Evolutionary conservation across 2,888 invertebrate genomes (phyloP), one percentile per base, ranked within the genome.

Genomic region (Latrodectus hesperus): DNA sequence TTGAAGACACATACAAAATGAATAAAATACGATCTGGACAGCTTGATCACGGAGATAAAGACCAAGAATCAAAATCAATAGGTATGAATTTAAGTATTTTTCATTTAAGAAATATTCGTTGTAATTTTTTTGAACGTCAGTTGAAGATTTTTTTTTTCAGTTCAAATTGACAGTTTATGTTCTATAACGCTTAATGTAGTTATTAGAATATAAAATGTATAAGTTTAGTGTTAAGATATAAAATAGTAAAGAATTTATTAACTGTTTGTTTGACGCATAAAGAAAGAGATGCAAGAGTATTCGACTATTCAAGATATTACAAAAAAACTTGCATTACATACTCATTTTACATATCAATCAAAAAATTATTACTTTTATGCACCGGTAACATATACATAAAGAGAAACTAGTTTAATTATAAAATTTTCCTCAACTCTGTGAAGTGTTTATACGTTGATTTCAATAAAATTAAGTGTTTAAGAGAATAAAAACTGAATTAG

Each of bases 1-100:
- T 88, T 60, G 88, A 88, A 84, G 88, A 88, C 17, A 80, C 83
- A 14, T 88, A 82, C 26, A 75, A 83, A 76, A 74, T 88, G n/a
- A 79, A 88, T 71, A 88, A 84, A 22, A 49, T 88, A 8, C 75
- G 84, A 38, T 71, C 88, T 5, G 79, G 84, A 71, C 70, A 79
- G n/a, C 60, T 83, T 17, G 67, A 68, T 22, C 79, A 70, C 55
- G 78, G 78, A 22, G 83, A 83, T 67, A 79, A 84, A 53, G 84
- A 83, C 26, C 82, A 83, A 60, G 88, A 82, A 14, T 65, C 51
- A 12, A 87, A 82, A 78, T 71, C 80, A 1, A 52, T 85, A 53
- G 79, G 85, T 80, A 80, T 71, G 70, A n/a, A 0, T 16, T 60
- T 4, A 6, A n/a, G 10, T 60, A 60, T 16, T 6, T 60, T 60